These are phyloP conservation scores for Ahaetulla prasina DNA, from an alignment of 2,113 vertebrate species.

Conservation along the genomic window DNA sequence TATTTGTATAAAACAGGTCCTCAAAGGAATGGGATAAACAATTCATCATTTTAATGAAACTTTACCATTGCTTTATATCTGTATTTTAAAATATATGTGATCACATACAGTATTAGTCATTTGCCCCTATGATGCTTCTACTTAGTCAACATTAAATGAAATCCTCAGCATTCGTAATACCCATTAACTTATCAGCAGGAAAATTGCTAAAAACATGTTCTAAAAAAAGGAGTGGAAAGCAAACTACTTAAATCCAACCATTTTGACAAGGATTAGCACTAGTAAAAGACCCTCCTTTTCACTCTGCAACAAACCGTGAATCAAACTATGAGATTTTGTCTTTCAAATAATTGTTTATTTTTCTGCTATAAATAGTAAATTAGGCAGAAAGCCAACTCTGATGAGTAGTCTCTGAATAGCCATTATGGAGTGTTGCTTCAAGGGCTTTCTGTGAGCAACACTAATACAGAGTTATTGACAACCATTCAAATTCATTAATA, in stretches of 20 bases:
- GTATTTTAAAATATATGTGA: not conserved
- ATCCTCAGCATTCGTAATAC: not conserved
- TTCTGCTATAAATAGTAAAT: not conserved
- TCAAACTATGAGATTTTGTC: not conserved
- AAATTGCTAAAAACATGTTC: not conserved
- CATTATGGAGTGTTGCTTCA: too few species aligned
- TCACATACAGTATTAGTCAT: not conserved
- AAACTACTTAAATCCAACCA: slow-evolving; percentile 40
- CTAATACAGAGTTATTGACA: not conserved
- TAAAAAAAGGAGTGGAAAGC: slow-evolving; percentile 25
- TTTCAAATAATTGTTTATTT: not conserved
- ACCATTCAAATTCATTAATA: not conserved
- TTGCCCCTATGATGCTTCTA: rapidly evolving
- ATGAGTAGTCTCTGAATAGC: not conserved
- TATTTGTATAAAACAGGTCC: not conserved
- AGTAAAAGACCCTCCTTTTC: slow-evolving; percentile 18
- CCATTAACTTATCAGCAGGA: rapidly evolving
- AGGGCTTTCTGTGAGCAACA: not conserved
- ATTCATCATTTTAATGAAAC: not conserved
- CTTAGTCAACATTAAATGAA: not conserved
- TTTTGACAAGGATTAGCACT: slow-evolving; percentile 30
- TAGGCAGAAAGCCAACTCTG: not conserved
- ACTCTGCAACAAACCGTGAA: not conserved
- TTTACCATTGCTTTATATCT: not conserved
- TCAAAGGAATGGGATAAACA: not conserved